Conservation (phyloP, 2,113 vertebrate genomes). For the Pandion haliaetus region DNA sequence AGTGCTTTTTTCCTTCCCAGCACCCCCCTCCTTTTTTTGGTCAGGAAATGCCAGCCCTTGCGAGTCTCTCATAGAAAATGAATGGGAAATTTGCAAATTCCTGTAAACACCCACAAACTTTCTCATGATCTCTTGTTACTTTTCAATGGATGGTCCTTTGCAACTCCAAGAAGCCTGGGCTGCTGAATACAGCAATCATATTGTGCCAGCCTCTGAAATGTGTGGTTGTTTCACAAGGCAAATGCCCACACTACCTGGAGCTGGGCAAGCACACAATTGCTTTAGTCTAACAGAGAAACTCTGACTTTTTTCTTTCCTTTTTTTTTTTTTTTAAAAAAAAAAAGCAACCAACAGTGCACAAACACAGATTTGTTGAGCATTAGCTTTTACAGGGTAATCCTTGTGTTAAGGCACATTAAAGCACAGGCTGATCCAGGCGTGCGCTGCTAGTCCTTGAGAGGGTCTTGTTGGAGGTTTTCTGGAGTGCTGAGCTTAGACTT, state of each 20-base stretch:
- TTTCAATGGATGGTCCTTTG: conserved; percentile 19
- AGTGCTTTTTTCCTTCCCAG: background rate
- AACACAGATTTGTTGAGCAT: background rate
- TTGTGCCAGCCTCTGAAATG: conserved; percentile 1
- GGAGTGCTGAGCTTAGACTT: background rate
- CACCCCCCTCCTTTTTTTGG: background rate
- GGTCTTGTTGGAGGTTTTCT: background rate
- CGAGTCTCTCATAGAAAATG: conserved; percentile 16
- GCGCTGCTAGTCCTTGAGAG: background rate
- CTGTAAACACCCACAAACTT: conserved; percentile 56
- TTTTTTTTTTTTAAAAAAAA: background rate
- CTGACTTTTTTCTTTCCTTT: background rate
- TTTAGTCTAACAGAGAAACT: background rate
- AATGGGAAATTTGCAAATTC: conserved; percentile 52
- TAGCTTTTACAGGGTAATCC: background rate
- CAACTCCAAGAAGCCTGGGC: background rate
- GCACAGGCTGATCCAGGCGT: background rate
- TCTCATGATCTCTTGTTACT: conserved; percentile 49
- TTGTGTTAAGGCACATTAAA: background rate
- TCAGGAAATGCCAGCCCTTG: conserved; percentile 46
- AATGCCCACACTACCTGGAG: conserved; percentile 42
- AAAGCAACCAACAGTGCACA: background rate
- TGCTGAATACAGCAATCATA: background rate
- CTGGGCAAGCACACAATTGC: conserved; percentile 11
- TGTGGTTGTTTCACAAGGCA: background rate